Conservation (phyloP, 1,140 invertebrate species). For the Gyrodactylus bullatarudis region DNA sequence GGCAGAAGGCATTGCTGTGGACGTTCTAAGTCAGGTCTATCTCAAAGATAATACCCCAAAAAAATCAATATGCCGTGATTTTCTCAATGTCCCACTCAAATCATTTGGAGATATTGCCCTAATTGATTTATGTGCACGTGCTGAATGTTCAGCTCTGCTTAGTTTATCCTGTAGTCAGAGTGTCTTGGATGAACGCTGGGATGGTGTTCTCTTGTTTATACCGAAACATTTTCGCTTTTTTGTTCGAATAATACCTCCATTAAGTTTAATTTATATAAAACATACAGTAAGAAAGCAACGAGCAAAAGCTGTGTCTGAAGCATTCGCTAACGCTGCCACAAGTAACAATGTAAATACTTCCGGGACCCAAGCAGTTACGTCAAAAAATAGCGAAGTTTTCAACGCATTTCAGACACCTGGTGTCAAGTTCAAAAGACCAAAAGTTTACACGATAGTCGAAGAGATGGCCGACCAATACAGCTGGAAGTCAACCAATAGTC, state of each 20-base stretch:
- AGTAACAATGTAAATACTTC: not conserved
- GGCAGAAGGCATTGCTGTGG: not conserved
- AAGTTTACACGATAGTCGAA: not conserved
- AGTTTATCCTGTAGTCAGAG: conserved; percentile 4
- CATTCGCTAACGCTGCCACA: not conserved
- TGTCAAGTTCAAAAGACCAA: not conserved
- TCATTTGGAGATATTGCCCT: not conserved
- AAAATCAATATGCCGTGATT: not conserved
- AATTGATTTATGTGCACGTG: not conserved
- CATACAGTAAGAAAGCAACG: not conserved
- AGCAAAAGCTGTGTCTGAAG: not conserved
- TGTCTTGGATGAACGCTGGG: conserved; percentile 2
- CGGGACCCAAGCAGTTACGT: not conserved
- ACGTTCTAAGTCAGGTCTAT: conserved; percentile 3
- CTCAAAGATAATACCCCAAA: conserved; percentile 4
- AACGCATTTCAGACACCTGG: no score
- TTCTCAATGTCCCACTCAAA: not conserved
- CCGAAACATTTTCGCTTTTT: not conserved
- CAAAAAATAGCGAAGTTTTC: not conserved
- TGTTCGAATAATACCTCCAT: not conserved
- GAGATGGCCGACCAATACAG: not conserved
- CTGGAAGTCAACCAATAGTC: not conserved
- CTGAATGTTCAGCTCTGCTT: not conserved
- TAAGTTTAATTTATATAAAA: not conserved
- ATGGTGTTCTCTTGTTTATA: not conserved